phyloP scores from a whole-genome alignment of 2,888 invertebrate genomes.

The Allolobophora icterica region DNA sequence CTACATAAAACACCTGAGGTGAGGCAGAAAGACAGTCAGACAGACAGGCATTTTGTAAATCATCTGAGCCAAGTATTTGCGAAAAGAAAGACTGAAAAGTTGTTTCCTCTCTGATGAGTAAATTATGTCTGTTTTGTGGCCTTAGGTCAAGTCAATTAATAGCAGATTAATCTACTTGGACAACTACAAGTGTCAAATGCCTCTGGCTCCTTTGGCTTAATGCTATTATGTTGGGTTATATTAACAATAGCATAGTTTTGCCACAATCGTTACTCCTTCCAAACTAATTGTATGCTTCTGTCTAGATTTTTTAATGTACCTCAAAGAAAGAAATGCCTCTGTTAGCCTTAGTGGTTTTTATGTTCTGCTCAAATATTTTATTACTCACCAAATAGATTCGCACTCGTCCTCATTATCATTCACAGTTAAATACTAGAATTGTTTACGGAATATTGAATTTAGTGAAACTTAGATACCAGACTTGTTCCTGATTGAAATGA shows the following conservation, averaged over 20 bases:
- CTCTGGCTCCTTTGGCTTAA: neutral
- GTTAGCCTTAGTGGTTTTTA: too few relatives aligned
- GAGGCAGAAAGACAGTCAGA: neutral
- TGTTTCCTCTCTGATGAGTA: neutral
- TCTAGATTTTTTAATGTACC: too few relatives aligned
- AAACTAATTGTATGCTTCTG: too few relatives aligned
- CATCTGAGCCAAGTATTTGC: neutral
- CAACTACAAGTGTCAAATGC: neutral
- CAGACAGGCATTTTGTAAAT: neutral
- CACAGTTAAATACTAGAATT: too few relatives aligned
- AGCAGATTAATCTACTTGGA: neutral
- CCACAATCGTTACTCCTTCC: too few relatives aligned
- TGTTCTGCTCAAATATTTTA: too few relatives aligned
- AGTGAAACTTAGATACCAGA: too few relatives aligned
- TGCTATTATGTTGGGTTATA: neutral
- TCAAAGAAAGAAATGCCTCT: too few relatives aligned
- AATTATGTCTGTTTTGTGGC: neutral
- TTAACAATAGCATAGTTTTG: neutral
- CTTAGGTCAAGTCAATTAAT: conserved; percentile 4
- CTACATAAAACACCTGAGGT: neutral
- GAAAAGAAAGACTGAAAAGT: neutral
- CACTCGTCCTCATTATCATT: too few relatives aligned
- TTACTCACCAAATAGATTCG: too few relatives aligned
- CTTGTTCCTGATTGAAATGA: too few relatives aligned
- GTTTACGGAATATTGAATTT: too few relatives aligned